A percentile compares a stretch with the other conserved stretches of the same genome.
Conservation (phyloP, 2,797 vertebrate genomes). For the Chelonia mydas region DNA sequence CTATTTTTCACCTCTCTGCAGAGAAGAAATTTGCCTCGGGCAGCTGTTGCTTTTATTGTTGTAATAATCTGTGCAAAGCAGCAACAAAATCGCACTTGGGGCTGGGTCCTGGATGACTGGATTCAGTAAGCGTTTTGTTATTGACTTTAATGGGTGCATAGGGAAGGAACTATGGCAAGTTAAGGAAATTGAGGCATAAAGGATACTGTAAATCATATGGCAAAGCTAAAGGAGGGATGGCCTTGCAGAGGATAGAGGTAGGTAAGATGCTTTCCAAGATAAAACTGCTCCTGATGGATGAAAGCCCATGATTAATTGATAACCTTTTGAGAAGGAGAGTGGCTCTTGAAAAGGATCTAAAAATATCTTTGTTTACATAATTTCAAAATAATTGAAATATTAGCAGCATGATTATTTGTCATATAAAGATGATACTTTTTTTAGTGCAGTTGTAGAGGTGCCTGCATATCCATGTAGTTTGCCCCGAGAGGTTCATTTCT, state of each 20-base stretch:
- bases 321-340: conserved; percentile 1
- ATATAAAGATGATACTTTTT: background rate
- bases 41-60: conserved; percentile 33
- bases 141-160: background rate
- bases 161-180: background rate
- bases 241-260: background rate
- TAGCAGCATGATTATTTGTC: background rate
- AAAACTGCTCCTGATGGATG: background rate
- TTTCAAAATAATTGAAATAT: conserved; percentile 23
- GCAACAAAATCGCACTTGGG: background rate
- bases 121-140: background rate
- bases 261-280: background rate
- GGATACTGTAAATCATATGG: background rate
- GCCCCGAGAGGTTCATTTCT: background rate
- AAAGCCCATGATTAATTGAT: conserved; percentile 28
- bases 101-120: background rate
- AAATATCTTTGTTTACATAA: conserved; percentile 44
- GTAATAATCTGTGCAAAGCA: background rate
- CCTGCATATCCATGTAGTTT: background rate
- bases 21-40: background rate
- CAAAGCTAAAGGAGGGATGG: background rate
- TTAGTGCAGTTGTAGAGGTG: conserved; percentile 35
- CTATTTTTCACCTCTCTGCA: conserved; percentile 15
- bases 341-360: background rate
- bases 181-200: fast-evolving